Evolutionary conservation across 2,888 invertebrate species (phyloP), one percentile per base, ranked within the genome.

Genomic region (Phortica okadai): DNA sequence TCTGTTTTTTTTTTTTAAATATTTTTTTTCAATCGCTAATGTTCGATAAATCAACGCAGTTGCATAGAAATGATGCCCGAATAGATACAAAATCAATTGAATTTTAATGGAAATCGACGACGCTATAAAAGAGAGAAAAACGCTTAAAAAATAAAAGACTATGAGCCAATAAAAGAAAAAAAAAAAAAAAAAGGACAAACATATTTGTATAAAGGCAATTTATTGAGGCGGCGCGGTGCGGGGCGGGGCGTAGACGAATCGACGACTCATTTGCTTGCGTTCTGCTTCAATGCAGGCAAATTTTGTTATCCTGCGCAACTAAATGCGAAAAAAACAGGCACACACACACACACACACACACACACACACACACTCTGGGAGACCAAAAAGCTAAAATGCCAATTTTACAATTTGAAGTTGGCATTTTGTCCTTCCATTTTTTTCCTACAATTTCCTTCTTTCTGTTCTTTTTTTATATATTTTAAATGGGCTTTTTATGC

Each of bases 51-150:
- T 86, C 83, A 87, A 77, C 79, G 74, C 77, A 50, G 50, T 50
- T 50, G 50, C 50, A 50, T 50, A 11, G 50, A 50, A 50, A 11
- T 6, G 50, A 50, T 50, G 50, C 59, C 8, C 59, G 25, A 16
- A 59, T 58, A 54, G 33, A 62, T 33, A 64, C 41, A 81, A 84
- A 84, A 84, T 86, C 85, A 88, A 86, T 88, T 86, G 88, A 86
- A 88, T 86, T 86, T 86, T 86, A 86, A 86, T 86, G 88, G 86
- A 86, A 86, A 88, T 87, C 88, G 88, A 86, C 86, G 82, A 87
- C 25, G 83, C 88, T 87, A 86, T 86, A 88, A 87, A 88, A 88
- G 85, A 83, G 86, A 88, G 83, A 84, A 86, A 86, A 88, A 84
- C 78, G 83, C 77, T 85, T 81, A 78, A 87, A 88, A 86, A 81